Evolutionary conservation across 2,113 vertebrate genomes (phyloP).

Genomic region (Atractosteus spatula): DNA sequence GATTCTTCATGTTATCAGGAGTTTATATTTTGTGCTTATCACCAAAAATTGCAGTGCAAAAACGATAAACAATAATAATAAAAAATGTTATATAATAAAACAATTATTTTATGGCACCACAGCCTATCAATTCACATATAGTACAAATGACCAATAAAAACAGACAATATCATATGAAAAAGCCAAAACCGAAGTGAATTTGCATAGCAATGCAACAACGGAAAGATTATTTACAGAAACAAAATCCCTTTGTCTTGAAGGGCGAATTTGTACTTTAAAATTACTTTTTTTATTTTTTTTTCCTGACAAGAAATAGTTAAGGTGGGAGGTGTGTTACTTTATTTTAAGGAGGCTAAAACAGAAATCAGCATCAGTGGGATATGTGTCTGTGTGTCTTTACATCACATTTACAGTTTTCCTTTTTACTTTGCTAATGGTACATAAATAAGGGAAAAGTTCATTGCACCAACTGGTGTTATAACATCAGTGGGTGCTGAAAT

Average conservation of each 20-base stretch:
- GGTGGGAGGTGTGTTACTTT: slow-evolving; percentile 84
- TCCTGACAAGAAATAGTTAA: slow-evolving; percentile 82
- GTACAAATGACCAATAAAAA: slow-evolving; percentile 94
- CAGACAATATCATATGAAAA: slow-evolving; percentile 81
- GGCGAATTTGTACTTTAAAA: slow-evolving; percentile 46
- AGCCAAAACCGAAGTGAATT: slow-evolving; percentile 85
- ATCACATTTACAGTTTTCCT: slow-evolving; percentile 94
- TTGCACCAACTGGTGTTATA: slow-evolving; percentile 76
- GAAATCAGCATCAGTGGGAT: slow-evolving; percentile 82
- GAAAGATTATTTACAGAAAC: slow-evolving; percentile 95
- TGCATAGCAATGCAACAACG: slow-evolving; percentile 99
- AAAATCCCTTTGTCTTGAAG: slow-evolving; percentile 70
- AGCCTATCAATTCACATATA: slow-evolving; percentile 99
- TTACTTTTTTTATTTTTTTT: slow-evolving; percentile 59
- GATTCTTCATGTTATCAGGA: slow-evolving; percentile 95
- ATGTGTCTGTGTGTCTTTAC: slow-evolving; percentile 96
- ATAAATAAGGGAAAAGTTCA: slow-evolving; percentile 86
- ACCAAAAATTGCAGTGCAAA: slow-evolving; percentile 99
- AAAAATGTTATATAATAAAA: slow-evolving; percentile 91
- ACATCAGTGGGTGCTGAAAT: slow-evolving; percentile 73
- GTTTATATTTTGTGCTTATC: slow-evolving; percentile 99
- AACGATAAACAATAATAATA: slow-evolving; percentile 79
- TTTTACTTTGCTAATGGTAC: slow-evolving; percentile 69
- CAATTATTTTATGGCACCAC: slow-evolving; percentile 94
- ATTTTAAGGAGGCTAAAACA: slow-evolving; percentile 79